A percentile compares a stretch with the other conserved stretches of the same genome.
These are phyloP conservation scores for Drosophila kuntzei DNA, from an alignment of 2,888 invertebrate genomes.

Conservation along the genomic window DNA sequence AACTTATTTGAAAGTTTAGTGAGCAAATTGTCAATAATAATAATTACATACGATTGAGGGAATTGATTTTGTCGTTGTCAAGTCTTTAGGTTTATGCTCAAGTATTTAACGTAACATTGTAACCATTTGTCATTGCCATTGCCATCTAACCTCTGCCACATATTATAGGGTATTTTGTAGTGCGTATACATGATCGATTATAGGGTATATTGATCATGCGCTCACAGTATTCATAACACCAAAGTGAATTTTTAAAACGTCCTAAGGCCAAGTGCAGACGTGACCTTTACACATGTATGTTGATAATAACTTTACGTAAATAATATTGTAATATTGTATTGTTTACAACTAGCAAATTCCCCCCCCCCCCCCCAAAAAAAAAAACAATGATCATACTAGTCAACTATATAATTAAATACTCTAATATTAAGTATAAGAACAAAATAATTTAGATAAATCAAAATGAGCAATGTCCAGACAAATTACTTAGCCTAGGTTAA, in stretches of 20 bases:
- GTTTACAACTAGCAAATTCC: constrained; percentile 40
- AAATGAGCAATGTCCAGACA: constrained; percentile 65
- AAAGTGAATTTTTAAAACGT: constrained; percentile 66
- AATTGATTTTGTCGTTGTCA: constrained; percentile 33
- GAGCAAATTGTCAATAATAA: constrained; percentile 24
- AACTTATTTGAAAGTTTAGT: background rate
- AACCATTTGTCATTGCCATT: constrained; percentile 14
- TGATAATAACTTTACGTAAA: constrained; percentile 53
- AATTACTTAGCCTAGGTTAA: constrained; percentile 68
- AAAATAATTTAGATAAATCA: constrained; percentile 22
- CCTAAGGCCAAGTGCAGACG: constrained; percentile 26
- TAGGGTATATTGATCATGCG: constrained; percentile 26
- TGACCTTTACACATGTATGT: constrained; percentile 35
- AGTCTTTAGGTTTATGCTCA: constrained; percentile 33
- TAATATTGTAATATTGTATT: constrained; percentile 37
- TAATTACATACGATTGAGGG: constrained; percentile 18
- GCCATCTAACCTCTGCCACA: constrained; percentile 19
- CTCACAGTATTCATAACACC: constrained; percentile 63
- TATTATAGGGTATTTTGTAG: constrained; percentile 36
- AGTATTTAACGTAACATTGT: constrained; percentile 29
- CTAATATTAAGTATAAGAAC: constrained; percentile 36
- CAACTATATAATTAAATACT: constrained; percentile 27
- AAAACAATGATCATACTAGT: constrained; percentile 35
- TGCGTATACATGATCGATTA: constrained; percentile 19
- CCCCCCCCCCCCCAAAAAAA: too few species aligned